These are phyloP conservation scores for Cervus canadensis DNA, from an alignment of 2,113 vertebrate genomes.

Conservation along the genomic window DNA sequence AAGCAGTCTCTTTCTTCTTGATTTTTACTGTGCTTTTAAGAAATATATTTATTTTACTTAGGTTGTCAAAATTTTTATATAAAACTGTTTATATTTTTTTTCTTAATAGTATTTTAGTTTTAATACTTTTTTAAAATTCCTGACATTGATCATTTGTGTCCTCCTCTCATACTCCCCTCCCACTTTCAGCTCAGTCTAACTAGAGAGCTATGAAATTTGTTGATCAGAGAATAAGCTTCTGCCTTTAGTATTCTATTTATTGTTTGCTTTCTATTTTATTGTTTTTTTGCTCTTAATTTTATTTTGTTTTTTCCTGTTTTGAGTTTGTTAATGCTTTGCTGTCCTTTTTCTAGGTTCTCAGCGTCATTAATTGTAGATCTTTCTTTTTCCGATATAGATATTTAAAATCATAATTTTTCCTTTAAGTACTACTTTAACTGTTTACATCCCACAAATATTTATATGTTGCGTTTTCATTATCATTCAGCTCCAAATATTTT, in stretches of 20 bases:
- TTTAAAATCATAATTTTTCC: neutral
- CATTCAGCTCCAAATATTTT: neutral
- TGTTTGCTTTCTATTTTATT: neutral
- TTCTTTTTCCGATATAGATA: neutral
- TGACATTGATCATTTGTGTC: neutral
- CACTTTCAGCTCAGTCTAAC: neutral
- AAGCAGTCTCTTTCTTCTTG: neutral
- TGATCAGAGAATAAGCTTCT: neutral
- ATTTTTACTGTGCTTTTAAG: neutral
- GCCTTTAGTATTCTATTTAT: neutral
- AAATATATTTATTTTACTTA: neutral
- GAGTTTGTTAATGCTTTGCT: neutral
- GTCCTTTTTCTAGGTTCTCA: neutral
- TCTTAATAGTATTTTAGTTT: neutral
- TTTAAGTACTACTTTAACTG: neutral
- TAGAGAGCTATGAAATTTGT: neutral
- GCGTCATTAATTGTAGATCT: neutral
- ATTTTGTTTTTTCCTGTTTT: neutral
- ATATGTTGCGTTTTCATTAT: neutral
- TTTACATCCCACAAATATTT: neutral
- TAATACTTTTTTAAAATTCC: neutral
- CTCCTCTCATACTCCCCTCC: neutral
- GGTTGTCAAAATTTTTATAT: neutral
- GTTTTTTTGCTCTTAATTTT: slow-evolving; percentile 6
- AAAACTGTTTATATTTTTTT: neutral